phyloP scores from a whole-genome alignment of 2,888 invertebrate genomes.

The Theodoxus fluviatilis region DNA sequence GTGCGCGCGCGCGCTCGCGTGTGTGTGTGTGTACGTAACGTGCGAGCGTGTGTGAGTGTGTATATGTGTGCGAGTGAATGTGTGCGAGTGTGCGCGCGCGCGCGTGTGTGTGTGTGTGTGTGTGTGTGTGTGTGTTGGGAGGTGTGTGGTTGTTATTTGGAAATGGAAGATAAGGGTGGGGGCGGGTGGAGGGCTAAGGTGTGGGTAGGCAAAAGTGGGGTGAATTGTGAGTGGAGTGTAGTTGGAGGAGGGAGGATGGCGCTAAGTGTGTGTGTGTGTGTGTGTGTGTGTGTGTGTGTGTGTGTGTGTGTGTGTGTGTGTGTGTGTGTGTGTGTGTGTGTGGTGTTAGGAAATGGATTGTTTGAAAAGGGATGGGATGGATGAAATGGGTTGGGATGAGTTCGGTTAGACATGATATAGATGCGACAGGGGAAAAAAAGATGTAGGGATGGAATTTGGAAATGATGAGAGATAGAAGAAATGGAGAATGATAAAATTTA shows the following conservation, averaged over 20 bases:
- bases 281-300: not conserved
- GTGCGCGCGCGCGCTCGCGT: not conserved
- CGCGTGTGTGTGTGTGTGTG: constrained; percentile 13
- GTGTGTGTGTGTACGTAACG: not conserved
- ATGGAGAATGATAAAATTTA: too few relatives aligned
- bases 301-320: constrained; percentile 10
- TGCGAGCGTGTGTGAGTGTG: not conserved
- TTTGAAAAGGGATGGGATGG: not conserved
- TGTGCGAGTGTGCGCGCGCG: not conserved
- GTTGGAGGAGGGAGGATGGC: not conserved
- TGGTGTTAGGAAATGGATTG: not conserved
- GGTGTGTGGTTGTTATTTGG: not conserved
- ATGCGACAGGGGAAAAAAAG: too few relatives aligned
- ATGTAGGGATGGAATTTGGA: too few relatives aligned
- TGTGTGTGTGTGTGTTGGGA: not conserved
- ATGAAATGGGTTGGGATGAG: not conserved
- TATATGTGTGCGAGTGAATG: not conserved
- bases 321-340: constrained; percentile 12
- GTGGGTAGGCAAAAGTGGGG: not conserved
- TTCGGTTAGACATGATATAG: not conserved
- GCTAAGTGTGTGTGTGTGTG: not conserved
- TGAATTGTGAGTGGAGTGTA: not conserved
- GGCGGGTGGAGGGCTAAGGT: too few relatives aligned
- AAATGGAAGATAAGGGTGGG: not conserved
- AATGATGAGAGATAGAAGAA: too few relatives aligned